Percentiles rank a stretch among this genome's conserved stretches.
phyloP scores from a whole-genome alignment of 2,797 vertebrate species.

The Mormyrops attenuatus region DNA sequence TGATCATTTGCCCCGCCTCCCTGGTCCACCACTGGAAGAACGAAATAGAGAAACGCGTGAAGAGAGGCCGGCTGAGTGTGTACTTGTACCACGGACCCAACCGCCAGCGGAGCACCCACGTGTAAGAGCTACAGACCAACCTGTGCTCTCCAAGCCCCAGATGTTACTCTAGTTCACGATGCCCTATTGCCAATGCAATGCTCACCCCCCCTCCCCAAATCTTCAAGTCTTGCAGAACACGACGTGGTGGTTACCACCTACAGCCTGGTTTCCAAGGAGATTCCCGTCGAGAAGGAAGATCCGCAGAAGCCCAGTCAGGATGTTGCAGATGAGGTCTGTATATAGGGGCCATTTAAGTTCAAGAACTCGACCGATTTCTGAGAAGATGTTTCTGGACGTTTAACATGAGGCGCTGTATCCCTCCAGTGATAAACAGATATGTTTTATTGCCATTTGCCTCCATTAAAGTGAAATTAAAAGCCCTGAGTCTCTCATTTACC shows the following conservation, averaged over 20 bases:
- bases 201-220: background rate
- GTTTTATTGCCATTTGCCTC: background rate
- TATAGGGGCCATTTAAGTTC: background rate
- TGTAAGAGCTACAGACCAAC: conserved; percentile 54
- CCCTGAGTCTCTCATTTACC: background rate
- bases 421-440: background rate
- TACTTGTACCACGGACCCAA: conserved; percentile 84
- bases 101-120: conserved; percentile 61
- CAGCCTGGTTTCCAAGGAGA: conserved; percentile 80
- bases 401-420: background rate
- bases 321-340: conserved; percentile 52
- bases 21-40: conserved; percentile 94
- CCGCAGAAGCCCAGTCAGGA: conserved; percentile 56
- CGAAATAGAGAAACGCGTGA: conserved; percentile 76
- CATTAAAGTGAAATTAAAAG: background rate
- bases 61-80: conserved; percentile 61
- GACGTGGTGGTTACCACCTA: conserved; percentile 94
- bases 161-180: background rate
- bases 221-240: conserved; percentile 70
- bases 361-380: background rate
- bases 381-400: background rate
- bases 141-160: background rate
- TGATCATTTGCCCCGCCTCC: conserved; percentile 90
- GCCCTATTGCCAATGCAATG: background rate
- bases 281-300: conserved; percentile 71